Evolutionary conservation across 2,113 vertebrate species (phyloP).

Genomic region (Semicossyphus pulcher): DNA sequence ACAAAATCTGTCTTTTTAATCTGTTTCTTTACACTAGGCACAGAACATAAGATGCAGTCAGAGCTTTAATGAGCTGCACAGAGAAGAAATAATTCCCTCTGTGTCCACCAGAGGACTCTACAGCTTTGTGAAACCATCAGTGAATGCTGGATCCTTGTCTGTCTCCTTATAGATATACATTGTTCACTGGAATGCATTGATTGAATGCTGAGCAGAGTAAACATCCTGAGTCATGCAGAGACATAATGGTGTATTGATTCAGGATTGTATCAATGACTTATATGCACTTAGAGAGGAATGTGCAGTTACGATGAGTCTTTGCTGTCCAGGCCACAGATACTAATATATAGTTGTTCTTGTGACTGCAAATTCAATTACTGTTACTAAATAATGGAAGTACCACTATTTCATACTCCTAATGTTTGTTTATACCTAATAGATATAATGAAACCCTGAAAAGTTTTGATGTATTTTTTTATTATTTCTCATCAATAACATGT

Average conservation of each 20-base stretch:
- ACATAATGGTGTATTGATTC: constrained; percentile 39
- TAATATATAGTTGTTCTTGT: constrained; percentile 1
- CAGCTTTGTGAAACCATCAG: constrained; percentile 9
- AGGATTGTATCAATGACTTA: neutral
- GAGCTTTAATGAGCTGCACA: neutral
- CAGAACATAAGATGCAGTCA: neutral
- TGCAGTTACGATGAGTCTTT: constrained; percentile 29
- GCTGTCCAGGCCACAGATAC: neutral
- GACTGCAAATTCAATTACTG: constrained; percentile 27
- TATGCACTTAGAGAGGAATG: constrained; percentile 46
- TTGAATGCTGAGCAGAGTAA: constrained; percentile 27
- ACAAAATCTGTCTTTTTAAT: too few species aligned
- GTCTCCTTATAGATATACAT: neutral
- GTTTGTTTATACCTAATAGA: neutral
- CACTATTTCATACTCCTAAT: neutral
- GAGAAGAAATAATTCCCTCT: constrained; percentile 29
- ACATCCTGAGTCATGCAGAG: constrained; percentile 23
- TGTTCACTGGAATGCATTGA: constrained; percentile 19
- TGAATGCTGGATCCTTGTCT: neutral
- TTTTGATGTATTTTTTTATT: neutral
- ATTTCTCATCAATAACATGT: too few species aligned
- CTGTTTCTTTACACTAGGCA: too few species aligned
- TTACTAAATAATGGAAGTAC: neutral
- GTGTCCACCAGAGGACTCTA: constrained; percentile 62
- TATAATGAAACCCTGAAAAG: neutral